Evolutionary conservation across 2,797 vertebrate genomes (phyloP).

Genomic region (Acestrorhynchus altus): DNA sequence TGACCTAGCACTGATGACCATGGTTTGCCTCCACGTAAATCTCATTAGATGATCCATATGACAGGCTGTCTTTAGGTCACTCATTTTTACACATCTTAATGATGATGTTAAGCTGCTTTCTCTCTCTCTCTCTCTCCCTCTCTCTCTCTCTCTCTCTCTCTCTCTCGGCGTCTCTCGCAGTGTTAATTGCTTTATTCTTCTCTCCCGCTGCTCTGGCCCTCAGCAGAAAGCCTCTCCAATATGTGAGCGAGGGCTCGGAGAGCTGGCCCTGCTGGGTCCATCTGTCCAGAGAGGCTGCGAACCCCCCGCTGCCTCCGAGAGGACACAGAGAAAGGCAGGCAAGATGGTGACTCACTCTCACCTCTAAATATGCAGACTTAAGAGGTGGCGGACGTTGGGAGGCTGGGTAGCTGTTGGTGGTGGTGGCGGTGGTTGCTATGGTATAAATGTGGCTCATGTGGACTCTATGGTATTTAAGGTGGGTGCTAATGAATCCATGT

Average conservation of each 20-base stretch:
- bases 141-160: background rate
- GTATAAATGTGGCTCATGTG: too few species aligned
- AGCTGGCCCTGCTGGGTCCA: conserved; percentile 58
- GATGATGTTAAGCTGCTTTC: background rate
- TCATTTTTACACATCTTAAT: background rate
- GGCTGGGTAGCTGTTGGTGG: too few species aligned
- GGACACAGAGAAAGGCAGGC: conserved; percentile 4
- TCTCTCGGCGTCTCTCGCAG: conserved; percentile 18
- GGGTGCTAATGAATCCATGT: too few species aligned
- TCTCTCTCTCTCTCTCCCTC: background rate
- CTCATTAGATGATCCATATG: background rate
- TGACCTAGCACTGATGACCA: too few species aligned
- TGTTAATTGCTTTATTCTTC: conserved; percentile 43
- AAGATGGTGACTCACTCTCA: conserved; percentile 20
- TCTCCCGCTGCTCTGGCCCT: conserved; percentile 35
- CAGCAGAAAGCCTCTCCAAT: conserved; percentile 49
- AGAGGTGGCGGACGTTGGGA: conserved; percentile 1
- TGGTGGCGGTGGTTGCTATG: background rate
- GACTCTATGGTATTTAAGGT: too few species aligned
- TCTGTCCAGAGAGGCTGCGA: conserved; percentile 62
- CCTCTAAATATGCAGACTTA: conserved; percentile 17
- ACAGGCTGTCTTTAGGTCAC: background rate
- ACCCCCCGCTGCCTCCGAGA: conserved; percentile 39
- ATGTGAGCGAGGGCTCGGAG: conserved; percentile 56
- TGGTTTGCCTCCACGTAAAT: background rate